Evolutionary conservation across 53 echinoderm and acorn worm species (phyloP).

Genomic region (Patiria pectinifera): DNA sequence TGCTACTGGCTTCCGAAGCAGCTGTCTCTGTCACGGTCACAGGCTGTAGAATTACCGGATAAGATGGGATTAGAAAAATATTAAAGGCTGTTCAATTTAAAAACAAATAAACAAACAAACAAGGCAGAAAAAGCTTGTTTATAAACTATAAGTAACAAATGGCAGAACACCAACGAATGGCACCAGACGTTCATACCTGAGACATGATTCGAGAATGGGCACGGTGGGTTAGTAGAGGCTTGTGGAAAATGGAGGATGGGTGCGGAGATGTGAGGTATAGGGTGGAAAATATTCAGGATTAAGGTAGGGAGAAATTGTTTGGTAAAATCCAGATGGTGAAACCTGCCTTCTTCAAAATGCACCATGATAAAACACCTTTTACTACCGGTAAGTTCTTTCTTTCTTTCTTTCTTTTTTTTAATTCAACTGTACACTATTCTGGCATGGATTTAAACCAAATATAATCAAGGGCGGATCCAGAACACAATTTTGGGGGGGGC

Average conservation of each 20-base stretch:
- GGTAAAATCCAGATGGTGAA: too few relatives aligned
- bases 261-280: too few relatives aligned
- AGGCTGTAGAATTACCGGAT: slow-evolving; percentile 17
- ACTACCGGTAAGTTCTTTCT: too few relatives aligned
- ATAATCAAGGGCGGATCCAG: too few relatives aligned
- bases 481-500: too few relatives aligned
- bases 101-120: neutral
- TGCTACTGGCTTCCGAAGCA: slow-evolving; percentile 57
- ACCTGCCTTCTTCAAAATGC: too few relatives aligned
- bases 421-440: too few relatives aligned
- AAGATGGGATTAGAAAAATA: neutral
- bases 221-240: neutral
- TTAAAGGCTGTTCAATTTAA: neutral
- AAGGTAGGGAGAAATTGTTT: too few relatives aligned
- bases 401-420: too few relatives aligned
- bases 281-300: too few relatives aligned
- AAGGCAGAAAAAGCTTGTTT: neutral
- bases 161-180: neutral
- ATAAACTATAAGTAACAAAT: neutral
- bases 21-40: slow-evolving; percentile 13
- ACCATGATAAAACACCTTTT: too few relatives aligned
- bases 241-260: neutral
- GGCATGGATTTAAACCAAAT: too few relatives aligned
- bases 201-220: neutral
- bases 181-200: neutral